These are phyloP conservation scores for Anthoscopus minutus DNA, from an alignment of 2,113 vertebrate species.

Conservation along the genomic window DNA sequence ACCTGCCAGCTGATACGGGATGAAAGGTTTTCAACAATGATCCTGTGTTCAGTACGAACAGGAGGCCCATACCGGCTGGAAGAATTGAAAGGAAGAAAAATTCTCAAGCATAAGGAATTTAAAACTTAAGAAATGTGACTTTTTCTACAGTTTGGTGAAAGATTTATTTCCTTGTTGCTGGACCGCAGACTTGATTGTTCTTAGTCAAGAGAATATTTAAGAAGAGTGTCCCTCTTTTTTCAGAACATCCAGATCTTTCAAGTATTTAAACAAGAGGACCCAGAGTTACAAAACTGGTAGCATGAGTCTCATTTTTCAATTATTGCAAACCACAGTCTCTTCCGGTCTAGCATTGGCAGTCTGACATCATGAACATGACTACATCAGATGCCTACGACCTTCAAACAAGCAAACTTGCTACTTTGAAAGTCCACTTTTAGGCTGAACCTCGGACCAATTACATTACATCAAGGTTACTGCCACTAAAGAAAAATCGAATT, in stretches of 20 bases:
- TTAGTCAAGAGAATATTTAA: neutral
- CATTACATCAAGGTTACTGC: slow-evolving; percentile 16
- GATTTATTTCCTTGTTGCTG: neutral
- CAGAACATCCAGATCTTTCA: slow-evolving; percentile 45
- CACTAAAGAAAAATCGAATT: slow-evolving; percentile 42
- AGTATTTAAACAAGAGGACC: slow-evolving; percentile 51
- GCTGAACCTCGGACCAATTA: slow-evolving; percentile 22
- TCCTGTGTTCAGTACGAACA: slow-evolving; percentile 85
- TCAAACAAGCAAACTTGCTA: slow-evolving; percentile 43
- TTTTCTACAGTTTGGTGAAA: neutral
- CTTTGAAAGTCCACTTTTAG: slow-evolving; percentile 54
- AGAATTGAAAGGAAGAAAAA: neutral
- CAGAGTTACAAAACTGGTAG: slow-evolving; percentile 37
- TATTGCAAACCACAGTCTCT: slow-evolving; percentile 34
- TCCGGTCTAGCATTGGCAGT: slow-evolving; percentile 32
- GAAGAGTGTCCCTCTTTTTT: slow-evolving; percentile 15
- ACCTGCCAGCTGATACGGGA: slow-evolving; percentile 93
- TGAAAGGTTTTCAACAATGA: slow-evolving; percentile 89
- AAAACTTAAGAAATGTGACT: neutral
- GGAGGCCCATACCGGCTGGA: slow-evolving; percentile 81
- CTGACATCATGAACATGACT: slow-evolving; percentile 39
- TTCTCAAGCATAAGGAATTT: neutral
- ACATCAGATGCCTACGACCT: slow-evolving; percentile 25
- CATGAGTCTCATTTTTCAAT: slow-evolving; percentile 33
- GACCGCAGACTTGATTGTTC: neutral